Percentiles rank a stretch among this genome's conserved stretches.
Evolutionary conservation across 2,797 vertebrate genomes (phyloP).

Genomic region (Hozukius guyotensis): DNA sequence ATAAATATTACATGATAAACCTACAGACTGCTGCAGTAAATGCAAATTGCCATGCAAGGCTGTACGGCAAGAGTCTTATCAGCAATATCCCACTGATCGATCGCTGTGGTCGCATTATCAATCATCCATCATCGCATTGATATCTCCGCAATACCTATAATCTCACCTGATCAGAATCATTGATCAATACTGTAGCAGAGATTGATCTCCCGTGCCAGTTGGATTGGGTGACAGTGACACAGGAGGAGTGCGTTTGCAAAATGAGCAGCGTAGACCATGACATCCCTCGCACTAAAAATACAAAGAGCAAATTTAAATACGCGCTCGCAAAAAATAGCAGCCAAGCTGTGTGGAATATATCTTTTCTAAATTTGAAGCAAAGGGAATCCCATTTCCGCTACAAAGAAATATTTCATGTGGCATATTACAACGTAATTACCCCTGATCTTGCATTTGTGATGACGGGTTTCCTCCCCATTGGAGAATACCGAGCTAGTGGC

Average conservation of each 20-base stretch:
- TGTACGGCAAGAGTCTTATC: constrained; percentile 57
- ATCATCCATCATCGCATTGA: constrained; percentile 81
- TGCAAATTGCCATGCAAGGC: constrained; percentile 54
- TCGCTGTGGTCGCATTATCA: constrained; percentile 71
- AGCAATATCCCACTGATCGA: constrained; percentile 75
- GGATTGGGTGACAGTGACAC: constrained; percentile 44
- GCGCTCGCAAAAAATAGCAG: constrained; percentile 37
- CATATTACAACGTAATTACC: constrained; percentile 77
- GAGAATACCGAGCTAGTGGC: constrained; percentile 73
- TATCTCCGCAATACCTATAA: constrained; percentile 76
- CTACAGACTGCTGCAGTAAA: constrained; percentile 38
- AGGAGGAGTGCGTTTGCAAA: constrained; percentile 41
- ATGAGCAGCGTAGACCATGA: constrained; percentile 11
- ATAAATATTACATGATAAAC: constrained; percentile 38
- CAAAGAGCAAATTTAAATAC: constrained; percentile 45
- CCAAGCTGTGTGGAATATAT: constrained; percentile 47
- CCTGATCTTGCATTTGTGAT: constrained; percentile 77
- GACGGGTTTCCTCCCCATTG: constrained; percentile 73
- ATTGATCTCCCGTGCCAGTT: constrained; percentile 60
- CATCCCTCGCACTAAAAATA: constrained; percentile 29
- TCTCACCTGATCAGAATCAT: constrained; percentile 76
- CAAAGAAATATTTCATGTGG: constrained; percentile 72
- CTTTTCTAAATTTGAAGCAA: constrained; percentile 62
- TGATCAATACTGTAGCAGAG: constrained; percentile 66
- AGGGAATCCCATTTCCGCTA: constrained; percentile 60